Evolutionary conservation across 1,140 invertebrate genomes (phyloP), one percentile per base, ranked within the genome.

Genomic region (Cyclina sinensis): DNA sequence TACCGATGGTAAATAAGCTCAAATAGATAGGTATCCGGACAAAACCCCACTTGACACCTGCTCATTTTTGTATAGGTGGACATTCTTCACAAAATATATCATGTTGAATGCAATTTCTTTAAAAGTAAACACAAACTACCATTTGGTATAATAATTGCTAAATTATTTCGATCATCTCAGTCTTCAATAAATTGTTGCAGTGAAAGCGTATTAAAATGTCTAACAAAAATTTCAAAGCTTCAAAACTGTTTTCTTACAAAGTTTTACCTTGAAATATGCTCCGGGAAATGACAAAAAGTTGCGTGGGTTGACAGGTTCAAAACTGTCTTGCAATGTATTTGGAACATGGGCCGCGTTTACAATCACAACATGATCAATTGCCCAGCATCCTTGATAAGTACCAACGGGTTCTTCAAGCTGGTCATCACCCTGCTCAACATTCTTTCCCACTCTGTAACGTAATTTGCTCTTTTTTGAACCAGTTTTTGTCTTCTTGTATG

Each of bases 281-380:
- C 95, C 95, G 35, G 95, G 95, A 62, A 96, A 96, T 80, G 95
- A 95, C 4, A 96, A 91, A 94, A 94, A 96, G 35, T 96, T 93
- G 73, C 93, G 90, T 0, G 95, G 94, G 62, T 95, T 92, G 59
- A 95, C 90, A 14, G 95, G 95, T 89, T 96, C 94, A 94, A 96
- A 96, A 65, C 93, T 91, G n/a, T 95, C 95, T 27, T 92, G 83
- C 9, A 96, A 35, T 24, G 82, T 27, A 7, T 74, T 78, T 35
- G 95, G 95, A n/a, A 92, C 79, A 62, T 95, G 59, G 16, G 92
- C 94, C 73, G 91, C 91, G 89, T 95, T 95, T 21, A 93, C 93
- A 57, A 96, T 92, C 5, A 95, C 62, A 21, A 96, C 92, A 89
- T 96, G 95, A 84, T 96, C 95, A 54, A 96, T 85, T 11, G 92